Base-by-base conservation (phyloP, 2,113 vertebrate genomes). In the Phalacrocorax carbo region DNA sequence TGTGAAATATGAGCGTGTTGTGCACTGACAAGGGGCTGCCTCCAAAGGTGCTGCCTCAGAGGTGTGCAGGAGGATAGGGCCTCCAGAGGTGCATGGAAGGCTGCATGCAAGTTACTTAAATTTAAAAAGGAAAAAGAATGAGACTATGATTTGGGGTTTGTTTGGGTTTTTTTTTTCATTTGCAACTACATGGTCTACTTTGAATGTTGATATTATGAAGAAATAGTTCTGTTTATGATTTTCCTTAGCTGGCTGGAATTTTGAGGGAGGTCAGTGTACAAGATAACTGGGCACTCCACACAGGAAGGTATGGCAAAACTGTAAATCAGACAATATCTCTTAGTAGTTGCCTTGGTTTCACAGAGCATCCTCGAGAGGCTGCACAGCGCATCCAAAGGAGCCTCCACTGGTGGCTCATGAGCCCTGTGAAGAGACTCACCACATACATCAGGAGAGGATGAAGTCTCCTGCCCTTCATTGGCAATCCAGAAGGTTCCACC, bases 141-240 rank as follows among this genome's bases (percentile, higher is more conserved):
- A 55, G 29, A 14, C 7, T 27, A 5, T 1, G 3, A 12, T 29
- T 55, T 62, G 2, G 2, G 2, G 2, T 44, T 51, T 3, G 21
- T 8, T 29, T 2, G 16, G 38, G 38, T 46, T 26, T 61, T 26
- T 61, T 26, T 61, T 61, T 46, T 82, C 5, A 25, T 44, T 73
- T 57, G 18, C 46, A 71, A 1, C 27, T 42, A 6, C 3, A 3
- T 18, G 9, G 15, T 38, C 22, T 40, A 10, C 27, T 82, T 72
- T 54, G 32, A 69, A 69, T 48, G 8, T 38, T n/a, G 13, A 6
- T 82, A 11, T 64, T 55, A 44, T 7, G 52, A 68, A 72, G 68
- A 79, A 76, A 61, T 65, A 44, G 8, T 22, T 49, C 27, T 69
- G 17, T n/a, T 60, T 26, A 83, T 13, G 34, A 69, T 80, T 88